Conservation (phyloP, 2,113 vertebrate species). For the Hydrolagus affinis region DNA sequence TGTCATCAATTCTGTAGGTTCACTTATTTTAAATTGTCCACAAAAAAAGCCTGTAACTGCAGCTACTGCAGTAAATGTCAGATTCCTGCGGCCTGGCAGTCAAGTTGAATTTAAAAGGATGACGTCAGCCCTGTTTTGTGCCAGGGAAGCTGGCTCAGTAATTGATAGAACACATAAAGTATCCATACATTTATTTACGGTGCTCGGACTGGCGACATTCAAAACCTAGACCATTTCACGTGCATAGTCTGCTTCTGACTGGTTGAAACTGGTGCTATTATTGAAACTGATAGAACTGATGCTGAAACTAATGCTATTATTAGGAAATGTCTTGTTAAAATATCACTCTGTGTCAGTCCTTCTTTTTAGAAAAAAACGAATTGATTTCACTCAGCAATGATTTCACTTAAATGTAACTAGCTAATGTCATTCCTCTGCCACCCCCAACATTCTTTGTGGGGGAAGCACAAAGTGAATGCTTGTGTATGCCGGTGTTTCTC, state of each 20-base stretch:
- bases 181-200: not conserved
- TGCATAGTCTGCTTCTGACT: not conserved
- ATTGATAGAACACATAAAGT: not conserved
- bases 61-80: not conserved
- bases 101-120: not conserved
- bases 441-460: not conserved
- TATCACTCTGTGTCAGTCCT: not conserved
- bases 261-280: not conserved
- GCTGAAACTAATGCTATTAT: not conserved
- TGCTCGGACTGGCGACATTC: not conserved
- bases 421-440: not conserved
- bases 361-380: not conserved
- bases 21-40: not conserved
- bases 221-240: not conserved
- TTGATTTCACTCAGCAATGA: not conserved
- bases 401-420: not conserved
- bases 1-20: not conserved
- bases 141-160: not conserved
- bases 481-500: not conserved
- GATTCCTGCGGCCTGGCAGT: not conserved
- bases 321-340: not conserved
- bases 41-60: not conserved
- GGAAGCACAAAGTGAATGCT: not conserved
- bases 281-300: too few relatives aligned
- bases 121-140: conserved; percentile 15